phyloP scores from a whole-genome alignment of 2,797 vertebrate genomes.

The Typhlichthys subterraneus region DNA sequence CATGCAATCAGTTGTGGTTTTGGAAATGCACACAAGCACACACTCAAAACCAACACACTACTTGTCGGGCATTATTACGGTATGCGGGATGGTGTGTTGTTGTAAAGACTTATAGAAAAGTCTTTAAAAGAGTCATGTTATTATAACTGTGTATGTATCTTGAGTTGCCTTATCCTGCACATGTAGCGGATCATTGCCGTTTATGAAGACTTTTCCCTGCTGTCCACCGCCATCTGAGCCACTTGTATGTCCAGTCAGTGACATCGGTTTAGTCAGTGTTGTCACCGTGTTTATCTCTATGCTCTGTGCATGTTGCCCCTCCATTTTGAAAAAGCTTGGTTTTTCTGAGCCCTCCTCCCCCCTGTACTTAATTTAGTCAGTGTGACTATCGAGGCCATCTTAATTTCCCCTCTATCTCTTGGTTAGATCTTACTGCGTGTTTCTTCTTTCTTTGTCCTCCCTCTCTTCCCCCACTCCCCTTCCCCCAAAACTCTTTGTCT shows the following conservation, averaged over 20 bases:
- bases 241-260: too few relatives aligned
- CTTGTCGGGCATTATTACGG: background rate
- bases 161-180: background rate
- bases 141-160: background rate
- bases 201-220: too few relatives aligned
- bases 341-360: constrained; percentile 8
- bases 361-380: background rate
- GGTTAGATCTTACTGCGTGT: constrained; percentile 64
- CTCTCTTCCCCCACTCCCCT: constrained; percentile 75
- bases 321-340: too few relatives aligned
- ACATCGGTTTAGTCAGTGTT: too few relatives aligned
- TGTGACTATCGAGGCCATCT: constrained; percentile 16
- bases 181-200: too few relatives aligned
- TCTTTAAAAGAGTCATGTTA: background rate
- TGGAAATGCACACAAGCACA: background rate
- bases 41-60: background rate
- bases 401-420: constrained; percentile 40
- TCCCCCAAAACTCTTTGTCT: constrained; percentile 23
- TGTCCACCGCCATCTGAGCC: too few relatives aligned
- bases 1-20: background rate
- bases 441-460: constrained; percentile 64
- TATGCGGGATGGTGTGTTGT: constrained; percentile 1
- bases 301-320: too few relatives aligned
- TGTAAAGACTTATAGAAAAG: background rate
- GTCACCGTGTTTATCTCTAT: too few relatives aligned